Evolutionary conservation across 2,113 vertebrate genomes (phyloP).

Genomic region (Pontoporia blainvillei): DNA sequence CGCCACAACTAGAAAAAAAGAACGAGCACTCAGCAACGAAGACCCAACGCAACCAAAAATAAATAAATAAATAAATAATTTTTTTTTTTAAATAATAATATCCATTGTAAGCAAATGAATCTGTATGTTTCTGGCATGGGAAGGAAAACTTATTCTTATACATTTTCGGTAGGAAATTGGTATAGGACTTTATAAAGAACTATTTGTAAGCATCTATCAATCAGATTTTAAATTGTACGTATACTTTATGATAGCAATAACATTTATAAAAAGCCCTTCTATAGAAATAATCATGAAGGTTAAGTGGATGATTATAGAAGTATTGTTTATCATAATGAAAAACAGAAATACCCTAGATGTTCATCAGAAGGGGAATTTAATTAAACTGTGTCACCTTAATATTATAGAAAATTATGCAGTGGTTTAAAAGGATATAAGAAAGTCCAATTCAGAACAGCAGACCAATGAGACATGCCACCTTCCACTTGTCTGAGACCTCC

Average conservation of each 20-base stretch:
- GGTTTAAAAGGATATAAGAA: neutral
- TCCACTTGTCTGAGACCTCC: neutral
- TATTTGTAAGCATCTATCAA: neutral
- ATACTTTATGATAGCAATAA: neutral
- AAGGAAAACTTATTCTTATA: neutral
- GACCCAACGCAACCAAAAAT: too few species aligned
- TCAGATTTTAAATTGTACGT: neutral
- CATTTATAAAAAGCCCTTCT: neutral
- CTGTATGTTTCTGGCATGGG: neutral
- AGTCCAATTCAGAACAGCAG: neutral
- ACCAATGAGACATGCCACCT: neutral
- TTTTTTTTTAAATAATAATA: neutral
- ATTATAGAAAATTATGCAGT: neutral
- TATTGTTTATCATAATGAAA: neutral
- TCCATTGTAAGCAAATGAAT: neutral
- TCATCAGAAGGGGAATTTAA: neutral
- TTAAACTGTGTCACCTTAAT: neutral
- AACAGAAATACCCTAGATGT: neutral
- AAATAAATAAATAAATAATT: too few species aligned
- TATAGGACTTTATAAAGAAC: neutral
- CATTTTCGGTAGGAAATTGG: neutral
- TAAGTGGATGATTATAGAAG: neutral
- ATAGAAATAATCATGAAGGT: neutral
- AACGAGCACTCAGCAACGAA: too few species aligned
- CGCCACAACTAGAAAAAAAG: too few species aligned